phyloP scores from a whole-genome alignment of 1,140 invertebrate species.

The Drosophila lacteicornis region DNA sequence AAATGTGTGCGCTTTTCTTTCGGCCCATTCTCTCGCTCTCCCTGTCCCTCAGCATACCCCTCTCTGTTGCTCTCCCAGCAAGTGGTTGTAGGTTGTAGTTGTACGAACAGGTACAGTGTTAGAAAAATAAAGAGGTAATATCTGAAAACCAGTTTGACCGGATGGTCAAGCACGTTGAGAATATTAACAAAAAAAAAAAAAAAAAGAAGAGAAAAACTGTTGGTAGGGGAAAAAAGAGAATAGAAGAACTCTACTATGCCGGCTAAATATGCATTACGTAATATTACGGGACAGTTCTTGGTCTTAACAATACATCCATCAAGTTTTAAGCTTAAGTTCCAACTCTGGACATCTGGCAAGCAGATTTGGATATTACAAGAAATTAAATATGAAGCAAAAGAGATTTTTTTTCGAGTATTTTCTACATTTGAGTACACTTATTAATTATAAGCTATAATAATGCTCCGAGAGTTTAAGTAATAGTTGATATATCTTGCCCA shows the following conservation, averaged over 20 bases:
- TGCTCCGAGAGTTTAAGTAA: background rate
- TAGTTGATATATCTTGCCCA: too few relatives aligned
- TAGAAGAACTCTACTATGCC: constrained; percentile 14
- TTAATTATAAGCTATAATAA: background rate
- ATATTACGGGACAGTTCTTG: constrained; percentile 22
- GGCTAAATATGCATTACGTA: constrained; percentile 32
- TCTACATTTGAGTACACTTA: background rate
- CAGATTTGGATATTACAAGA: background rate
- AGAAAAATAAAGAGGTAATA: constrained; percentile 31
- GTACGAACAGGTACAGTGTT: constrained; percentile 40
- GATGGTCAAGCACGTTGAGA: constrained; percentile 50
- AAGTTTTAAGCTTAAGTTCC: background rate
- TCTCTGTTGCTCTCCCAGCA: constrained; percentile 6
- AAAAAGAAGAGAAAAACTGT: constrained; percentile 15
- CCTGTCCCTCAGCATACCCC: background rate
- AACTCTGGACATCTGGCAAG: background rate
- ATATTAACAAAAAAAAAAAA: constrained; percentile 30
- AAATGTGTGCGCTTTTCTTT: constrained; percentile 58
- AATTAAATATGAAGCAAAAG: background rate
- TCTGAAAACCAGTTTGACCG: constrained; percentile 47
- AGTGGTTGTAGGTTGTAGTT: constrained; percentile 24
- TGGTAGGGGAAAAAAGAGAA: constrained; percentile 3
- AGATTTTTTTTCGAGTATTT: background rate
- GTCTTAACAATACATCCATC: background rate
- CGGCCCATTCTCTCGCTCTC: background rate